phyloP scores from a whole-genome alignment of 2,888 invertebrate genomes.

The Falcaria lacertinaria region DNA sequence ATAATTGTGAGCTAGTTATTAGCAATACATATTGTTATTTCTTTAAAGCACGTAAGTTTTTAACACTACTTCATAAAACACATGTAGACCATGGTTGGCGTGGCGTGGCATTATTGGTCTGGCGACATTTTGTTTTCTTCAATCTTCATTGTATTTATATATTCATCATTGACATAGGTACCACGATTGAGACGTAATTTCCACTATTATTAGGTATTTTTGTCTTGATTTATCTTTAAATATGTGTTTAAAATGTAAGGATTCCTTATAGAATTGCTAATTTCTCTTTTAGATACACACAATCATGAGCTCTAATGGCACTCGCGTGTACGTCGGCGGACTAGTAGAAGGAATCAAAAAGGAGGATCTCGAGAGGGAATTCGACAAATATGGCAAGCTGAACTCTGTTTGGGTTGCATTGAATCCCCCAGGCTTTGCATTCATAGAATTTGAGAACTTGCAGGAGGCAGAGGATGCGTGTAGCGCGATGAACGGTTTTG shows the following conservation, averaged over 20 bases:
- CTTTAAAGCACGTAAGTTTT: constrained; percentile 56
- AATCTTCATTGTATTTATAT: constrained; percentile 68
- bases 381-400: constrained; percentile 94
- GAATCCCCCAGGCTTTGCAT: constrained; percentile 96
- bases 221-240: constrained; percentile 3
- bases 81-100: constrained; percentile 35
- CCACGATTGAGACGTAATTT: constrained; percentile 1
- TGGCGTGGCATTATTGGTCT: constrained; percentile 67
- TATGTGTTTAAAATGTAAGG: constrained; percentile 11
- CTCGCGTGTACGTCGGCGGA: constrained; percentile 94
- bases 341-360: constrained; percentile 93
- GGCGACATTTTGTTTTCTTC: constrained; percentile 76
- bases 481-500: constrained; percentile 92
- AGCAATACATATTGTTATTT: constrained; percentile 41
- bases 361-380: constrained; percentile 94
- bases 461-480: constrained; percentile 95
- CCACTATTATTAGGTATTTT: constrained; percentile 4
- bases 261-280: not conserved
- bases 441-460: constrained; percentile 94
- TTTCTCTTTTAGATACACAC: constrained; percentile 34
- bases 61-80: constrained; percentile 15
- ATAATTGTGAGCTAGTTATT: constrained; percentile 46
- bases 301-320: constrained; percentile 78
- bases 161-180: constrained; percentile 27
- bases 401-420: constrained; percentile 96